Evolutionary conservation across 2,888 invertebrate species (phyloP).

Genomic region (Troides aeacus): DNA sequence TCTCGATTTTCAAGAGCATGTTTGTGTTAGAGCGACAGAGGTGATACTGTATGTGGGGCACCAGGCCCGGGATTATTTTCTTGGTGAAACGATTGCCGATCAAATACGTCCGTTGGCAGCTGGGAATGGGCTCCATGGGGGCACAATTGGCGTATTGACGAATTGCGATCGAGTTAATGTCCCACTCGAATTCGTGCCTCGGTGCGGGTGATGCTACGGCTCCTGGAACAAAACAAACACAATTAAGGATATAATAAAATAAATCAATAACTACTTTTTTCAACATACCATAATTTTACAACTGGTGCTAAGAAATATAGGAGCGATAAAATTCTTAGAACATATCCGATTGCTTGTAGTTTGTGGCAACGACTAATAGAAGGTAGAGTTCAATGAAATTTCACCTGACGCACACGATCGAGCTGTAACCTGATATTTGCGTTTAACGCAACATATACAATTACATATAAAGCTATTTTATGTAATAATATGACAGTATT

Average conservation of each 20-base stretch:
- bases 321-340: not conserved
- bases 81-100: constrained; percentile 58
- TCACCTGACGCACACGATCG: constrained; percentile 19
- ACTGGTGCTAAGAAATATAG: not conserved
- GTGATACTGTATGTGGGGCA: constrained; percentile 60
- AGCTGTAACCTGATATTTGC: constrained; percentile 15
- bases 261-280: not conserved
- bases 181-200: constrained; percentile 38
- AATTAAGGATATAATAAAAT: not conserved
- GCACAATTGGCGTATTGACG: constrained; percentile 39
- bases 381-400: constrained; percentile 3
- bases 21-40: constrained; percentile 64
- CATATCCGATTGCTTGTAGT: not conserved
- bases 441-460: constrained; percentile 9
- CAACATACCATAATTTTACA: not conserved
- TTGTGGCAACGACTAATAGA: not conserved
- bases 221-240: constrained; percentile 51
- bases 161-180: constrained; percentile 36
- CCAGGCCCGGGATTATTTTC: constrained; percentile 50
- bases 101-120: constrained; percentile 51
- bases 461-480: constrained; percentile 16
- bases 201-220: constrained; percentile 60
- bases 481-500: constrained; percentile 3
- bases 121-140: constrained; percentile 60
- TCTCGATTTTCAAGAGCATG: constrained; percentile 86